Conservation (phyloP, 2,113 vertebrate species). For the Ascaphus truei region DNA sequence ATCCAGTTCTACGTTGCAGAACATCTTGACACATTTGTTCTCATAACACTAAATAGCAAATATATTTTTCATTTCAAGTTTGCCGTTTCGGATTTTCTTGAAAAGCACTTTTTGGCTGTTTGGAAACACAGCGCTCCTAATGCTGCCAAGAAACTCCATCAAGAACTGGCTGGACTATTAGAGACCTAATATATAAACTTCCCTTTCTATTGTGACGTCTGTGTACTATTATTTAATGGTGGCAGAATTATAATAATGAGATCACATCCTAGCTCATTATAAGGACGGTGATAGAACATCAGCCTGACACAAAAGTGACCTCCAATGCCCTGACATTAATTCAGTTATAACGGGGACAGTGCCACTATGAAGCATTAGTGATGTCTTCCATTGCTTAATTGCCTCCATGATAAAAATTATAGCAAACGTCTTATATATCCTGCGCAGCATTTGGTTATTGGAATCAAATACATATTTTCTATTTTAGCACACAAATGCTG, state of each 20-base stretch:
- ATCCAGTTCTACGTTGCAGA: too few relatives aligned
- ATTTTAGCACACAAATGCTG: too few relatives aligned
- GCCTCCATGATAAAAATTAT: conserved; percentile 1
- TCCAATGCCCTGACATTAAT: conserved; percentile 25
- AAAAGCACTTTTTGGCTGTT: neutral
- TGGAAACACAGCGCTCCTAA: neutral
- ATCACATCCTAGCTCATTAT: conserved; percentile 31
- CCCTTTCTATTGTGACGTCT: conserved; percentile 19
- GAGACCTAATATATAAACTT: neutral
- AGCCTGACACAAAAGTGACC: conserved; percentile 21
- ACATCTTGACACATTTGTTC: too few relatives aligned
- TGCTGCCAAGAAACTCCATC: conserved; percentile 12
- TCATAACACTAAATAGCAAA: too few relatives aligned
- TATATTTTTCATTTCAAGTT: neutral
- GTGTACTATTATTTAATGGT: conserved; percentile 27
- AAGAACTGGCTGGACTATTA: neutral
- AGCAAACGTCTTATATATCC: too few relatives aligned
- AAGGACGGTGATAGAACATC: conserved; percentile 14
- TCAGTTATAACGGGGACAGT: conserved; percentile 10
- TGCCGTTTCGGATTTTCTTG: neutral
- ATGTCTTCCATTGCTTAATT: conserved; percentile 3
- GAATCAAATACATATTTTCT: too few relatives aligned
- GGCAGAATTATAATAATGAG: conserved; percentile 33
- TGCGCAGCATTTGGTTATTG: too few relatives aligned
- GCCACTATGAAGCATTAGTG: neutral